Evolutionary conservation across 1,140 invertebrate genomes (phyloP).

Genomic region (Papilio glaucus): DNA sequence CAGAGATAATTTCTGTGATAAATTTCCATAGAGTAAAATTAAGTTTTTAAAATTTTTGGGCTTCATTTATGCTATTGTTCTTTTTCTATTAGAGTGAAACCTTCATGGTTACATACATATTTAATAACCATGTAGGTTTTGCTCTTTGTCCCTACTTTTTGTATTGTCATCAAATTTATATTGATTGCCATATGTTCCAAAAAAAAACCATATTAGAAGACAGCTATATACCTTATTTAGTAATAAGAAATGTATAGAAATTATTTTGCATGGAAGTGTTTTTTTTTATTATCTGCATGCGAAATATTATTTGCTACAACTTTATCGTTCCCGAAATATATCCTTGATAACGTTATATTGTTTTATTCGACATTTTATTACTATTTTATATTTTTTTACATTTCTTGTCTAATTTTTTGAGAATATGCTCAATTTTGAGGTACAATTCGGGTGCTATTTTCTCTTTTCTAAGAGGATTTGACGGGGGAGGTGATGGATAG

Average conservation of each 20-base stretch:
- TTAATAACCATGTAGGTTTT: not conserved
- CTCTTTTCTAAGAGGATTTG: too few relatives aligned
- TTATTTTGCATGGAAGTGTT: constrained; percentile 72
- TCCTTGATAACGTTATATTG: constrained; percentile 47
- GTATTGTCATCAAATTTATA: not conserved
- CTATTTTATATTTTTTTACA: too few relatives aligned
- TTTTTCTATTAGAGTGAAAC: not conserved
- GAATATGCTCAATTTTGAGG: too few relatives aligned
- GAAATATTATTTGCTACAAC: constrained; percentile 67
- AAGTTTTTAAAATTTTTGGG: constrained; percentile 42
- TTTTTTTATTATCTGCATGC: constrained; percentile 74
- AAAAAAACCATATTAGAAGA: not conserved
- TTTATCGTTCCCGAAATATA: constrained; percentile 67
- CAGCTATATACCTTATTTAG: constrained; percentile 14
- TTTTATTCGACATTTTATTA: constrained; percentile 42
- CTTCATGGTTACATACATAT: not conserved
- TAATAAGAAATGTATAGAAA: constrained; percentile 56
- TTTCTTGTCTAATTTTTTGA: too few relatives aligned
- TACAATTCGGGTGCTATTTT: too few relatives aligned
- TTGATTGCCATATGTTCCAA: not conserved
- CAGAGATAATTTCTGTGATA: constrained; percentile 66
- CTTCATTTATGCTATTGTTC: not conserved
- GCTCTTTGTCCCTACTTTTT: not conserved
- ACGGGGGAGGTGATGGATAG: too few relatives aligned
- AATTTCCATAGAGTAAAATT: constrained; percentile 46